These are phyloP conservation scores for Malthinus flaveolus DNA, from an alignment of 2,888 invertebrate genomes.

Conservation along the genomic window DNA sequence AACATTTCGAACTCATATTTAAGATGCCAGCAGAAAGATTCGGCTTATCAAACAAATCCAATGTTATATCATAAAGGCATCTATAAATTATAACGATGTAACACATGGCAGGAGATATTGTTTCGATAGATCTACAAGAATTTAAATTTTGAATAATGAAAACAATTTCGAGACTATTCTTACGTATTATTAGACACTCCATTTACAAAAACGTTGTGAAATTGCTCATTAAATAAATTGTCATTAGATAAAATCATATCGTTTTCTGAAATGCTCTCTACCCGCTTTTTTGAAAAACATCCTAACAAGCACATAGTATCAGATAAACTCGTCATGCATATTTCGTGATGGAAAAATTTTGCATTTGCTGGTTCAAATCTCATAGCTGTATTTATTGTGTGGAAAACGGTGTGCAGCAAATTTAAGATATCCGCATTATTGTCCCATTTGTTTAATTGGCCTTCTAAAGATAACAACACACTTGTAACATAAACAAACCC, in stretches of 20 bases:
- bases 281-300: slow-evolving; percentile 67
- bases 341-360: slow-evolving; percentile 96
- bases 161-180: slow-evolving; percentile 39
- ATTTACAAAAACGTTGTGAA: slow-evolving; percentile 77
- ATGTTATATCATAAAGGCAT: slow-evolving; percentile 90
- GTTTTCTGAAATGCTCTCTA: slow-evolving; percentile 44
- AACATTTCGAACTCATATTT: slow-evolving; percentile 67
- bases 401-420: slow-evolving; percentile 86
- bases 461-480: slow-evolving; percentile 89
- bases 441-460: slow-evolving; percentile 65
- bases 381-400: slow-evolving; percentile 96
- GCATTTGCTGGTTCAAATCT: slow-evolving; percentile 99
- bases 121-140: slow-evolving; percentile 65
- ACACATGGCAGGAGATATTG: slow-evolving; percentile 76
- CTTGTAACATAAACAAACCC: slow-evolving; percentile 98
- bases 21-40: slow-evolving; percentile 68
- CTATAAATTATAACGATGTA: slow-evolving; percentile 86
- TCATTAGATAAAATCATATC: slow-evolving; percentile 30
- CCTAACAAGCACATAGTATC: slow-evolving; percentile 91
- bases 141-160: not conserved
- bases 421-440: slow-evolving; percentile 67
- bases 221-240: slow-evolving; percentile 51
- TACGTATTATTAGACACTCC: slow-evolving; percentile 72
- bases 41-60: slow-evolving; percentile 93
- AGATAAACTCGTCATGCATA: slow-evolving; percentile 91